Conservation (phyloP, 2,888 invertebrate species). For the Hyalella azteca region DNA sequence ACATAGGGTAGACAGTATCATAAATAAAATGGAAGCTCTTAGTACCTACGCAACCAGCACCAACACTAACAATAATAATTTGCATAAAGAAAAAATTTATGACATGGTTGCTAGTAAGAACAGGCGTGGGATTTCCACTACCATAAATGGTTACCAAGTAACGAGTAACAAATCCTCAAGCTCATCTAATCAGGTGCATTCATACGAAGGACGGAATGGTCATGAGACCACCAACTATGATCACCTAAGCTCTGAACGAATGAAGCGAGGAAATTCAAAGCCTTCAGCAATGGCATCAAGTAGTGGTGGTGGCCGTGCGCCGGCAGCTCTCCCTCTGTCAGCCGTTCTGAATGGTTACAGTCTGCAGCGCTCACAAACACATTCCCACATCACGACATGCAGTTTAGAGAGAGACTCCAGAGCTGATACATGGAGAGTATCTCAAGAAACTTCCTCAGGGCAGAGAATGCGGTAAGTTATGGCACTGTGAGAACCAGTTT, state of each 20-base stretch:
- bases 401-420: constrained; percentile 39
- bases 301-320: not conserved
- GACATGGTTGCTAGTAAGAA: not conserved
- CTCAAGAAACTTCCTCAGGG: not conserved
- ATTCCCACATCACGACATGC: constrained; percentile 22
- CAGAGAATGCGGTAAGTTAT: not conserved
- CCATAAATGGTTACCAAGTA: not conserved
- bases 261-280: not conserved
- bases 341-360: constrained; percentile 23
- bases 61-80: constrained; percentile 1
- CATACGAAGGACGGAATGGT: not conserved
- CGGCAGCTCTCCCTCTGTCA: not conserved
- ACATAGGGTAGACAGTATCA: not conserved
- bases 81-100: constrained; percentile 24
- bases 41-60: not conserved
- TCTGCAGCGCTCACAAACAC: constrained; percentile 7
- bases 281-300: not conserved
- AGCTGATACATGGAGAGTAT: constrained; percentile 20
- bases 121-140: not conserved
- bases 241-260: not conserved
- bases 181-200: not conserved
- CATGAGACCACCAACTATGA: not conserved
- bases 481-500: no score
- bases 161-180: not conserved
- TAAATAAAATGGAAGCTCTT: constrained; percentile 34